These are phyloP conservation scores for Merodon equestris DNA, from an alignment of 2,888 invertebrate genomes.

Conservation along the genomic window DNA sequence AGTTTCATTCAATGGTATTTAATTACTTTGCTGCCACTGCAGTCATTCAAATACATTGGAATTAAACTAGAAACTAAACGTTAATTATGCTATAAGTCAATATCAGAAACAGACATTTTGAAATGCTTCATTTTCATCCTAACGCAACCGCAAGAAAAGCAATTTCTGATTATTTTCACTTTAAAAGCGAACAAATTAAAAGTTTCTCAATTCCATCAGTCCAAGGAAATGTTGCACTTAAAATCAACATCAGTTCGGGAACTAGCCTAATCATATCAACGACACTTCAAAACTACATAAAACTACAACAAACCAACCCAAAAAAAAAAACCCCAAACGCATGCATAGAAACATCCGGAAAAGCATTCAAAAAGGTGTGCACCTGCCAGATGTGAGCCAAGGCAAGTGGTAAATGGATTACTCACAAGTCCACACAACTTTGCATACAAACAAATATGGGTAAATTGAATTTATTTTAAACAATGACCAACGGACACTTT, in stretches of 20 bases:
- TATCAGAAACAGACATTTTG: too few relatives aligned
- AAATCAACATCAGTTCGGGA: slow-evolving; percentile 45
- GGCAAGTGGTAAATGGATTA: slow-evolving; percentile 24
- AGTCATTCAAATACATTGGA: too few relatives aligned
- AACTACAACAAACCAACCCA: too few relatives aligned
- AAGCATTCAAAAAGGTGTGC: not conserved
- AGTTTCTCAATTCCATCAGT: slow-evolving; percentile 22
- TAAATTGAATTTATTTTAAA: slow-evolving; percentile 63
- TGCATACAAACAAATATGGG: not conserved
- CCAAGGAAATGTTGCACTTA: slow-evolving; percentile 32
- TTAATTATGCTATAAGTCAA: too few relatives aligned
- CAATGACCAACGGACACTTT: slow-evolving; percentile 33
- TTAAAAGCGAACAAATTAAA: too few relatives aligned
- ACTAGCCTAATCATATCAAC: slow-evolving; percentile 40
- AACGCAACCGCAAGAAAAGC: too few relatives aligned
- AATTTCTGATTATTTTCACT: too few relatives aligned
- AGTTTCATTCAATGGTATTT: too few relatives aligned
- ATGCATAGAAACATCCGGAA: not conserved
- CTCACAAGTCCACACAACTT: slow-evolving; percentile 33
- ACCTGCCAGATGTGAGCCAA: not conserved
- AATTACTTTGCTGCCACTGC: too few relatives aligned
- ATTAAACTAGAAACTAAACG: too few relatives aligned
- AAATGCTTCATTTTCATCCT: too few relatives aligned
- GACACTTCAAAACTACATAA: slow-evolving; percentile 9
- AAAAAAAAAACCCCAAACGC: too few relatives aligned